These are phyloP conservation scores for Sarcophaga rosellei DNA, from an alignment of 2,888 invertebrate genomes.

Conservation along the genomic window DNA sequence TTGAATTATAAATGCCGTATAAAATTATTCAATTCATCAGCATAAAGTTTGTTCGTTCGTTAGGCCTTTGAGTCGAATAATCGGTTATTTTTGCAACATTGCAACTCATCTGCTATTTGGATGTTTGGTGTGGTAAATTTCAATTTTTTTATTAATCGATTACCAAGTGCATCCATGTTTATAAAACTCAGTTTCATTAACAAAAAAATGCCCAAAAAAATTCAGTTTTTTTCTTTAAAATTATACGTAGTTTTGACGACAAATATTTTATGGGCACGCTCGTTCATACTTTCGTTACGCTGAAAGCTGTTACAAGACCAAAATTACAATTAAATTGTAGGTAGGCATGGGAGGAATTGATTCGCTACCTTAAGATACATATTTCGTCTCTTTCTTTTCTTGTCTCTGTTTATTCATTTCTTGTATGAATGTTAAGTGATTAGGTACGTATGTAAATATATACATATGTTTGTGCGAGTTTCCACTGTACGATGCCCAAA, in stretches of 20 bases:
- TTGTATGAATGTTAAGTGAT: neutral
- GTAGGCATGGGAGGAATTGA: slow-evolving; percentile 26
- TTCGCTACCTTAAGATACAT: neutral
- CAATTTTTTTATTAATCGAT: neutral
- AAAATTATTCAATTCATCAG: neutral
- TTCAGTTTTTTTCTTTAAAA: neutral
- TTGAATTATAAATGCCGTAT: slow-evolving; percentile 20
- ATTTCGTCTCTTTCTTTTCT: too few relatives aligned
- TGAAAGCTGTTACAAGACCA: slow-evolving; percentile 30
- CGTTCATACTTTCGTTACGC: neutral
- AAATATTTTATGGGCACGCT: slow-evolving; percentile 33
- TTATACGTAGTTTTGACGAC: slow-evolving; percentile 31
- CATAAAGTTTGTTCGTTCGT: too few relatives aligned
- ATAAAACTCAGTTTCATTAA: too few relatives aligned
- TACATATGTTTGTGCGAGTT: neutral
- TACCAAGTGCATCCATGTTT: neutral
- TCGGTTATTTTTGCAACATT: neutral
- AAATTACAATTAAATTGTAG: slow-evolving; percentile 48
- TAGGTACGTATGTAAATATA: neutral
- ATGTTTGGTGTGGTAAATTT: neutral
- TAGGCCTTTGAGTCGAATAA: slow-evolving; percentile 5
- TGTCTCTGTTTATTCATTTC: neutral
- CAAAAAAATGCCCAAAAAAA: neutral
- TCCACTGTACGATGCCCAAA: neutral
- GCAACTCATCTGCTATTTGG: too few relatives aligned